phyloP scores from a whole-genome alignment of 2,113 vertebrate species.

The Dasyurus viverrinus region DNA sequence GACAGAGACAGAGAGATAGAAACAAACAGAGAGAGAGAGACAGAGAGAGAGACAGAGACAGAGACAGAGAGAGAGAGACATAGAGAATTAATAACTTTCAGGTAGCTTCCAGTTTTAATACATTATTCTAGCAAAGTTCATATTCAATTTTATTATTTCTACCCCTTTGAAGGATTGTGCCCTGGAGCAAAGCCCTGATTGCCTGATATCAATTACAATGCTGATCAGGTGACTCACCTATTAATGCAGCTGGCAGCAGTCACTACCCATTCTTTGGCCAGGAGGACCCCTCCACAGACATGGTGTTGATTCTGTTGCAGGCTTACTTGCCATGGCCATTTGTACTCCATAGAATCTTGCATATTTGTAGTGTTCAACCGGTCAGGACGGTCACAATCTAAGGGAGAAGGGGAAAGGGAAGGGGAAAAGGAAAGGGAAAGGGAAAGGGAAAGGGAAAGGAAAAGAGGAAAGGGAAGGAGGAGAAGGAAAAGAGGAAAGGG shows the following conservation, averaged over 20 bases:
- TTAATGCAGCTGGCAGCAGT: constrained; percentile 79
- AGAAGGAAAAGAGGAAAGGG: too few relatives aligned
- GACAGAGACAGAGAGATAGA: background rate
- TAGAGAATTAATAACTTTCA: background rate
- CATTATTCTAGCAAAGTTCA: too few relatives aligned
- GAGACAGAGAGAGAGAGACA: too few relatives aligned
- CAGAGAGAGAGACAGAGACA: too few relatives aligned
- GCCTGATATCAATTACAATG: background rate
- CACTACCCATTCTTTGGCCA: constrained; percentile 72
- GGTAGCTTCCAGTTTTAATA: background rate
- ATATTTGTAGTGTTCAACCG: constrained; percentile 21
- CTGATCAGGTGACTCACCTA: constrained; percentile 53
- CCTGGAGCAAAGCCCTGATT: background rate
- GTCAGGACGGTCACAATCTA: constrained; percentile 67
- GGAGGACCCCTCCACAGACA: constrained; percentile 79
- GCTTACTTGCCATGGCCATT: constrained; percentile 83
- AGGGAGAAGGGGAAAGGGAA: background rate
- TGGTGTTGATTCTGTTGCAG: constrained; percentile 50
- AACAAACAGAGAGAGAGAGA: background rate
- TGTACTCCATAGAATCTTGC: background rate
- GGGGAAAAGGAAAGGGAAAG: background rate
- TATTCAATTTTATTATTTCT: background rate
- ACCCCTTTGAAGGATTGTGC: background rate
- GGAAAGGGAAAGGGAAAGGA: background rate
- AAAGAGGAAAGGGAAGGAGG: too few relatives aligned